Base-by-base conservation (phyloP, 2,888 invertebrate genomes). In the Tipula helvola region DNA sequence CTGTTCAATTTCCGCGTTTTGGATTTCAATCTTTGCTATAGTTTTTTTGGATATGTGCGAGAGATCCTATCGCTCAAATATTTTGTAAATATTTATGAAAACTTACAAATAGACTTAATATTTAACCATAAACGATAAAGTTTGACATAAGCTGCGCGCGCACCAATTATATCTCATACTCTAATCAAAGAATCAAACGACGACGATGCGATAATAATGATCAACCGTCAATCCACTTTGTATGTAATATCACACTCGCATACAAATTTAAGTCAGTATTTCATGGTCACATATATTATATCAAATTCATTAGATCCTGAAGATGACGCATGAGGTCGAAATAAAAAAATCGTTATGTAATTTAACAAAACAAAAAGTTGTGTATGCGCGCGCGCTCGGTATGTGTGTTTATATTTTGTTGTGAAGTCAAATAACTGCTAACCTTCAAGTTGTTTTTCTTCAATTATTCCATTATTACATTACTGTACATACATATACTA, bases 281-380 rank as follows among this genome's bases (percentile, higher is more conserved):
- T 71, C 71, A 71, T 71, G 71, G 71, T 28, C 71, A 71, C 28
- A 28, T 71, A 10, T 71, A 71, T 71, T 71, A 71, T 28, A 71
- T 71, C 28, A 71, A 71, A 28, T 71, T 71, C 71, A 71, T 71
- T 71, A 71, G 71, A 71, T 71, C 71, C 71, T 71, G 71, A 71
- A 71, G 71, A 71, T 71, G 71, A 71, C 71, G 71, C 71, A 71
- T 71, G 71, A 71, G 71, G 71, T 71, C 71, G 71, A 71, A 71
- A 71, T 71, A 71, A 71, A 71, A 52, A 28, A 71, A 71, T 71
- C 71, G 71, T 71, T 71, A 71, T 71, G 28, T 71, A 71, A 71
- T 71, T 71, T 71, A 71, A 71, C 8, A 71, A 71, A 71, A 71
- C 10, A 71, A 71, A 18, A 71, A 71, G 10, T 28, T 28, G 10